These are phyloP conservation scores for Leucopsar rothschildi DNA, from an alignment of 2,113 vertebrate genomes.

Conservation along the genomic window DNA sequence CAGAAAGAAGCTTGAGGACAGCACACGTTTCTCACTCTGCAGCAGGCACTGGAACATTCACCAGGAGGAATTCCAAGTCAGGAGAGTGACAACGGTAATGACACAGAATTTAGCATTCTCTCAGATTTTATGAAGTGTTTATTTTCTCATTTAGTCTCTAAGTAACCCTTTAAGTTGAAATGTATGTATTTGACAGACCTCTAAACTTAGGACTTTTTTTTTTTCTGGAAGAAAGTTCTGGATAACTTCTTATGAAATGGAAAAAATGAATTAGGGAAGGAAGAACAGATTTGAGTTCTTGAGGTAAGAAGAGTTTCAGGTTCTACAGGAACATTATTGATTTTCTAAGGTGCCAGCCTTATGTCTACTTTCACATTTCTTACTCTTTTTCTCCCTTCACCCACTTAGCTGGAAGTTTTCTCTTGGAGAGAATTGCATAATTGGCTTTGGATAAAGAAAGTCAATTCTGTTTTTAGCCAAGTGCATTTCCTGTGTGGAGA, in stretches of 20 bases:
- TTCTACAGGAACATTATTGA: not conserved
- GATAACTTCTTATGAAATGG: not conserved
- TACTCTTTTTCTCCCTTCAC: not conserved
- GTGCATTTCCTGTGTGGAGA: not conserved
- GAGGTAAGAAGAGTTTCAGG: not conserved
- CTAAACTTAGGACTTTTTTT: not conserved
- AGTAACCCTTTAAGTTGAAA: not conserved
- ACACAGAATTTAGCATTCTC: not conserved
- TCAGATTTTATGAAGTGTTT: not conserved
- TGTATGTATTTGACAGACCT: not conserved
- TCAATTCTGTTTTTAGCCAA: not conserved
- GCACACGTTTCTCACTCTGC: not conserved
- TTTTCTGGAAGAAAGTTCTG: not conserved
- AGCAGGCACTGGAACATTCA: not conserved
- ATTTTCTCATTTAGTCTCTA: not conserved
- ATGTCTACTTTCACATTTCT: not conserved
- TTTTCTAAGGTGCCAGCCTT: not conserved
- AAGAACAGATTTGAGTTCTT: not conserved
- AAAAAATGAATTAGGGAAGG: not conserved
- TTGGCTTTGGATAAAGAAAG: not conserved
- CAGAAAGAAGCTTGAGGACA: slow-evolving; percentile 28
- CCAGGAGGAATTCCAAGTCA: not conserved
- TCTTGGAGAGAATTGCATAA: not conserved
- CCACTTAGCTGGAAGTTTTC: not conserved
- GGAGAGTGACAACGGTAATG: slow-evolving; percentile 15